phyloP scores from a whole-genome alignment of 2,113 vertebrate genomes.

The Equus przewalskii region DNA sequence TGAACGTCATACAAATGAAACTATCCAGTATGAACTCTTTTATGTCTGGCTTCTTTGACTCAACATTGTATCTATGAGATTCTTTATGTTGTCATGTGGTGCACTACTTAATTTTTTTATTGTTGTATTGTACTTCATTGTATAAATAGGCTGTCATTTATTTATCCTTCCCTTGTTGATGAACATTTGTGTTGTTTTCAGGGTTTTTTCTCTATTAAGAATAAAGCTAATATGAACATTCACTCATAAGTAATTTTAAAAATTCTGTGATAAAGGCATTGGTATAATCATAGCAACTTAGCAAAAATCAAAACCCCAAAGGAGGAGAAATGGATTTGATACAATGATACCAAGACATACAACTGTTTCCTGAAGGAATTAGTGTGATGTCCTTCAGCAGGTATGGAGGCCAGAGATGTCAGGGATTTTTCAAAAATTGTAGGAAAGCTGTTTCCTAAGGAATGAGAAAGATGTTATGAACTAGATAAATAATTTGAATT shows the following conservation, averaged over 20 bases:
- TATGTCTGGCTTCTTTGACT: neutral
- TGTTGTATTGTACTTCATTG: neutral
- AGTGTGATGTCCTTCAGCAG: neutral
- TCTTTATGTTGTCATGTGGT: neutral
- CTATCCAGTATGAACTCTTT: neutral
- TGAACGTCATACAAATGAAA: neutral
- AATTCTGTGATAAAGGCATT: neutral
- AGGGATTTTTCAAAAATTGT: neutral
- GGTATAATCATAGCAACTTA: neutral
- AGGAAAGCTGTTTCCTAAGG: slow-evolving; percentile 11
- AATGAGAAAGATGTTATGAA: slow-evolving; percentile 44
- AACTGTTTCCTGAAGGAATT: neutral
- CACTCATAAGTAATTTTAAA: neutral
- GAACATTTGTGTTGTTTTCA: neutral
- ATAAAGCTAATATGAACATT: neutral
- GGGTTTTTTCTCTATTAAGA: neutral
- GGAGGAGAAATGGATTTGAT: neutral
- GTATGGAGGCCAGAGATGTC: neutral
- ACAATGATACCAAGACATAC: neutral
- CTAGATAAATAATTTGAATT: slow-evolving; percentile 54
- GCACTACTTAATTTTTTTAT: neutral
- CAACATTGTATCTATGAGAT: neutral
- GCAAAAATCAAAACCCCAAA: neutral
- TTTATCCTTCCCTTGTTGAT: neutral
- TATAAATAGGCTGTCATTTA: neutral